Evolutionary conservation across 92 coral and sea anemone species (phyloP), one percentile per base, ranked within the genome.

Genomic region (Palythoa heliodiscus): DNA sequence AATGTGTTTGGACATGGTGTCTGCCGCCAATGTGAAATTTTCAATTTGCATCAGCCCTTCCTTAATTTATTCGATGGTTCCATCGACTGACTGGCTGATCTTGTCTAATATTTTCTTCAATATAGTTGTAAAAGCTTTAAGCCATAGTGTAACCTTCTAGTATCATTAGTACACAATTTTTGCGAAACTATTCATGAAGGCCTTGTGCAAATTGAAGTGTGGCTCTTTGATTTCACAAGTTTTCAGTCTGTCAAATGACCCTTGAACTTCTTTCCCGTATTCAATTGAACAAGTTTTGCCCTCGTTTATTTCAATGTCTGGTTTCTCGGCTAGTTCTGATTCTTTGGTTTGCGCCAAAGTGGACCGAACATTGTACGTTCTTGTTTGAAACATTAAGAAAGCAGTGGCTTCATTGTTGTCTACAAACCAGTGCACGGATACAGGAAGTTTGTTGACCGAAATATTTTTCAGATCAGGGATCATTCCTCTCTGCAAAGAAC

Each of bases 61-160:
- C 4, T 29, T 57, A 16, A 57, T 78, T 54, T 78, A 39, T 52
- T 78, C 70, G 25, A 71, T 57, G 57, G 83, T 78, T 50, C 52
- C 70, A 25, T 57, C 50, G 47, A 63, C 16, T 57, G 52, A 15
- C 71, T 47, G 70, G 47, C 61, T 23, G 60, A 57, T 48, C 83
- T 78, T 78, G 70, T 78, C 48, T 37, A 78, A 58, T 52, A 78
- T 57, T 57, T 63, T 57, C 71, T 78, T 23, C 70, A 78, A 78
- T 39, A 78, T 52, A 50, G 25, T 29, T 35, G 70, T 78, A 63
- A 78, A 78, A 38, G 83, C 70, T 22, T 71, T 78, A 29, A 78
- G 71, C 83, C 70, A 78, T n/a, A n/a, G n/a, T n/a, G n/a, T n/a
- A n/a, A n/a, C n/a, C n/a, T n/a, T n/a, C n/a, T n/a, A n/a, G n/a